phyloP scores from a whole-genome alignment of 2,113 vertebrate species.

The Trichechus manatus region DNA sequence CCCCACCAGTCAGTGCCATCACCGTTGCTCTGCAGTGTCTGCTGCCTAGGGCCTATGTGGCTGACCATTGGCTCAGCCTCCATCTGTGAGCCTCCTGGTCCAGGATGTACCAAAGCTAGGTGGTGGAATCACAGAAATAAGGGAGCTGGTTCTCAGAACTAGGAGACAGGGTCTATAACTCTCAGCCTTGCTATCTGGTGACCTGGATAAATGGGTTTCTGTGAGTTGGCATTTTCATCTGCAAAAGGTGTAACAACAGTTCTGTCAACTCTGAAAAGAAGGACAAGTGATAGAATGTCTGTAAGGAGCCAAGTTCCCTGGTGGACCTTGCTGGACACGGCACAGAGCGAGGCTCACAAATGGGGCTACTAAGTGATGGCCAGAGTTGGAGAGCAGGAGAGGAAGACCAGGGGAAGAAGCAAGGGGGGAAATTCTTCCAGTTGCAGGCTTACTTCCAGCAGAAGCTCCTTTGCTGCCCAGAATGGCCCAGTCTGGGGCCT shows the following conservation, averaged over 20 bases:
- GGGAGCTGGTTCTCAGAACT: background rate
- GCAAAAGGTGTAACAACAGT: background rate
- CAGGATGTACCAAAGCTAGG: fast-evolving
- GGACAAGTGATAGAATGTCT: background rate
- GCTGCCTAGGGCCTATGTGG: fast-evolving
- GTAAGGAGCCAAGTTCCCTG: fast-evolving
- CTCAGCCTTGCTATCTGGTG: background rate
- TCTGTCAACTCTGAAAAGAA: background rate
- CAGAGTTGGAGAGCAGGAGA: background rate
- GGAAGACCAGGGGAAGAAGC: background rate
- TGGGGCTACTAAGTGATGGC: fast-evolving
- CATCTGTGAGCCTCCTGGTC: fast-evolving
- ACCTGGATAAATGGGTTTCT: background rate
- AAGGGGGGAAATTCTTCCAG: background rate
- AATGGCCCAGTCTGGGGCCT: fast-evolving
- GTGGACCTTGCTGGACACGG: background rate
- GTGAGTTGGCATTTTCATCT: background rate
- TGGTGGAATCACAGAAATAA: fast-evolving
- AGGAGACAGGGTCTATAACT: background rate
- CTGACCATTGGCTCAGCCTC: background rate
- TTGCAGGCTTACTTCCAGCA: fast-evolving
- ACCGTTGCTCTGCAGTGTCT: background rate
- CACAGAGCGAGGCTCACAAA: background rate
- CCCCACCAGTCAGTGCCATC: fast-evolving
- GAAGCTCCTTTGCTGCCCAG: background rate